Evolutionary conservation across 1,140 invertebrate genomes (phyloP).

Genomic region (Temnothorax longispinosus): DNA sequence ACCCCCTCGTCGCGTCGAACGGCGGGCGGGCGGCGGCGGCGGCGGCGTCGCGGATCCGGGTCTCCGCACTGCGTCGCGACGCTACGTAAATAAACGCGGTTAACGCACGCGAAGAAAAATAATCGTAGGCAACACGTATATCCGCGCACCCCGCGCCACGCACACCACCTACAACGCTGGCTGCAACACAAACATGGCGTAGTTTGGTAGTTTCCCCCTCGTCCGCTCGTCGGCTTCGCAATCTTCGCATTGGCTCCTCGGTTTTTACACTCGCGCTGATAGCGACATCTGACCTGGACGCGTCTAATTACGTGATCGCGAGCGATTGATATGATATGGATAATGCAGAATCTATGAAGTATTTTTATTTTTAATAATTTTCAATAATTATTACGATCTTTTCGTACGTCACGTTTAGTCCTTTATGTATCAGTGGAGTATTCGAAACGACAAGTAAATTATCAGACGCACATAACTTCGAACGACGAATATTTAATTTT

Average conservation of each 20-base stretch:
- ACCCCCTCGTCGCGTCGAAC: not conserved
- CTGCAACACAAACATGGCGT: constrained; percentile 66
- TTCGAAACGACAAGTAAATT: too few species aligned
- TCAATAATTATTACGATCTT: not conserved
- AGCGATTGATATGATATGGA: not conserved
- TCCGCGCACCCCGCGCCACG: constrained; percentile 41
- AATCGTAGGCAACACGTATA: constrained; percentile 59
- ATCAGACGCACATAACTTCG: too few species aligned
- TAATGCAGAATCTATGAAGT: not conserved
- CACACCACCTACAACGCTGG: constrained; percentile 59
- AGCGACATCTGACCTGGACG: not conserved
- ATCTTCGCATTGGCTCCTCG: too few species aligned
- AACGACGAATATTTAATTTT: too few species aligned
- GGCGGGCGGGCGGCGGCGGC: too few species aligned
- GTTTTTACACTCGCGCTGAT: not conserved
- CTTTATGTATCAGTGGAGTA: too few species aligned
- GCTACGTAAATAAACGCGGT: constrained; percentile 70
- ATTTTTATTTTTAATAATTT: not conserved
- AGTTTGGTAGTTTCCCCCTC: not conserved
- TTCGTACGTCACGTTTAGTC: too few species aligned
- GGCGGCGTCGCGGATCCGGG: not conserved
- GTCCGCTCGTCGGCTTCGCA: not conserved
- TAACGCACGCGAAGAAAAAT: constrained; percentile 63
- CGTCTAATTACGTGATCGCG: not conserved
- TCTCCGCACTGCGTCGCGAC: not conserved